Percentiles rank a stretch among this genome's conserved stretches.
Evolutionary conservation across 2,113 vertebrate species (phyloP).

Genomic region (Sterna hirundo): DNA sequence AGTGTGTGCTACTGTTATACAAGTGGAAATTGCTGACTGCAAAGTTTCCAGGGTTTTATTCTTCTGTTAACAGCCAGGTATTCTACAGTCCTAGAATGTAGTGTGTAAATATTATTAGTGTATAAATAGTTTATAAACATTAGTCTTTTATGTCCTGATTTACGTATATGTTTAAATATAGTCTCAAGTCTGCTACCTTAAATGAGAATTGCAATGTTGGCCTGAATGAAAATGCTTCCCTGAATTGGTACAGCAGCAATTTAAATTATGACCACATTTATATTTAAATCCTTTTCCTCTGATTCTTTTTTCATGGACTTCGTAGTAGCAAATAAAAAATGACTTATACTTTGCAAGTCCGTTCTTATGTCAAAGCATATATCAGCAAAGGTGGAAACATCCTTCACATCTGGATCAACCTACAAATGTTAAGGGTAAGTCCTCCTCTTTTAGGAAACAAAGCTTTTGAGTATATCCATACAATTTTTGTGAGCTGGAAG

Average conservation of each 20-base stretch:
- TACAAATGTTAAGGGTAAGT: neutral
- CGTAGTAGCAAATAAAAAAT: neutral
- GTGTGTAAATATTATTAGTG: neutral
- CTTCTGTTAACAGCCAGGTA: neutral
- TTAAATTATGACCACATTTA: neutral
- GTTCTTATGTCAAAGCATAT: neutral
- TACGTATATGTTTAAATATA: neutral
- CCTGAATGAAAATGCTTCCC: neutral
- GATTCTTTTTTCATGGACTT: neutral
- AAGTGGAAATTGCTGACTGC: neutral
- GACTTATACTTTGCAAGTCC: neutral
- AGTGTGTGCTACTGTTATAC: neutral
- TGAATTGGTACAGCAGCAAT: neutral
- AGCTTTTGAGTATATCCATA: neutral
- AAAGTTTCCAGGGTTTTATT: neutral
- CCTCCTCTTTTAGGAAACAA: neutral
- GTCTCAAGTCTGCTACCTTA: neutral
- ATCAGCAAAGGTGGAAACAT: neutral
- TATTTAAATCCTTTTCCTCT: neutral
- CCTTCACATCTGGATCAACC: neutral
- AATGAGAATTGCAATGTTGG: neutral
- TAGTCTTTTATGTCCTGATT: neutral
- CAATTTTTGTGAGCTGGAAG: neutral
- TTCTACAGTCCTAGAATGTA: neutral
- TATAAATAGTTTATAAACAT: neutral